These are phyloP conservation scores for Tangara arthus DNA, from an alignment of 2,797 vertebrate species.

Conservation along the genomic window DNA sequence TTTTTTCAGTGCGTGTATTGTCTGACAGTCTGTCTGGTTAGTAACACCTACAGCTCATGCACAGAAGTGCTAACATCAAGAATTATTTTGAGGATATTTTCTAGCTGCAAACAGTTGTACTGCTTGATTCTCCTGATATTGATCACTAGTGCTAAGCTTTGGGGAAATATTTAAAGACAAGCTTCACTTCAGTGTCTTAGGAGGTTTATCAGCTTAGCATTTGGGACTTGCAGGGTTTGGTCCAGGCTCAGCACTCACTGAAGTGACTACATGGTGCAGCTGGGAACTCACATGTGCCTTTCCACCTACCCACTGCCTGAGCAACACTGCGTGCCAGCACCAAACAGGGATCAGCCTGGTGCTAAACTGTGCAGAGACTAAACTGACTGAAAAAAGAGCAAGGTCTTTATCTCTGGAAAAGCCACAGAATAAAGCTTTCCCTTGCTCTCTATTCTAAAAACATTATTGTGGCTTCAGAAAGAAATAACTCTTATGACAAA, in stretches of 20 bases:
- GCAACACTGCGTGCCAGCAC: neutral
- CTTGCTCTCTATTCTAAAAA: neutral
- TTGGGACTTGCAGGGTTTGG: neutral
- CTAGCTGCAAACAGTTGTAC: neutral
- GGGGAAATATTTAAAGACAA: neutral
- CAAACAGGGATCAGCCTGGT: neutral
- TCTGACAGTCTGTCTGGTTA: neutral
- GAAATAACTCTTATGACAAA: neutral
- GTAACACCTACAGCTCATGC: neutral
- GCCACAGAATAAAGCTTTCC: neutral
- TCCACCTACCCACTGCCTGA: neutral
- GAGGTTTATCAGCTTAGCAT: neutral
- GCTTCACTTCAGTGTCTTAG: neutral
- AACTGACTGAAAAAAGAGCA: neutral
- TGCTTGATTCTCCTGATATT: neutral
- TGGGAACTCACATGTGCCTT: neutral
- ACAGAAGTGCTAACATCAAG: neutral
- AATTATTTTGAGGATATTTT: neutral
- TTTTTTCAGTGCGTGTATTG: rapidly evolving
- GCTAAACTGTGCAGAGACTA: neutral
- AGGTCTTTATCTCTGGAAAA: neutral
- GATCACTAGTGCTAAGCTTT: neutral
- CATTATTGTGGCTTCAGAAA: neutral
- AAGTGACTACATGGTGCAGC: neutral
- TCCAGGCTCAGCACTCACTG: neutral